Conservation (phyloP, 2,113 vertebrate genomes). For the Coptodon bakossiorum region DNA sequence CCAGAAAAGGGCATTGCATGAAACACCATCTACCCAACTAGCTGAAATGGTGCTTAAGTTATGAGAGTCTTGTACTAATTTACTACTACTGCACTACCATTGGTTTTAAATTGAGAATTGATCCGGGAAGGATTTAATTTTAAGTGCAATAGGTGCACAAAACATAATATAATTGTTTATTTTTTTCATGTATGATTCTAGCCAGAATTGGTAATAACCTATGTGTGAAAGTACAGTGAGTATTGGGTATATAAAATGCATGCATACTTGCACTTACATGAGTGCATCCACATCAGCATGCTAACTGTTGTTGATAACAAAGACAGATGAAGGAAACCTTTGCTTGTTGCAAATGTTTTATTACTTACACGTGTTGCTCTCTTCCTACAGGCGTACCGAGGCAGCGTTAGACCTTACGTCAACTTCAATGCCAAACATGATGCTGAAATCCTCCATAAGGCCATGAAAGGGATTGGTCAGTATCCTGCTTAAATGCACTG, state of each 20-base stretch:
- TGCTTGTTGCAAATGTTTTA: neutral
- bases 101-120: neutral
- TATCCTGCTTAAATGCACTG: neutral
- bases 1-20: neutral
- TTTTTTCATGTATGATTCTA: neutral
- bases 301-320: neutral
- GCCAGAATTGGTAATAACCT: neutral
- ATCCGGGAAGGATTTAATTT: neutral
- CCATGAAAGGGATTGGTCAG: conserved; percentile 95
- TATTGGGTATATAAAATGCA: neutral
- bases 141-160: neutral
- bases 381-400: conserved; percentile 67
- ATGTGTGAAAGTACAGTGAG: neutral
- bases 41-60: neutral
- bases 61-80: neutral
- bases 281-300: neutral
- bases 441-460: conserved; percentile 85
- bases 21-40: neutral
- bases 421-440: conserved; percentile 86
- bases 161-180: rapidly evolving
- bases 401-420: conserved; percentile 81
- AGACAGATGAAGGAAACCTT: neutral
- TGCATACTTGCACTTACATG: neutral
- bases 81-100: neutral
- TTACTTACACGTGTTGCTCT: neutral